These are phyloP conservation scores for Trichonephila inaurata DNA, from an alignment of 1,140 invertebrate genomes.

Conservation along the genomic window DNA sequence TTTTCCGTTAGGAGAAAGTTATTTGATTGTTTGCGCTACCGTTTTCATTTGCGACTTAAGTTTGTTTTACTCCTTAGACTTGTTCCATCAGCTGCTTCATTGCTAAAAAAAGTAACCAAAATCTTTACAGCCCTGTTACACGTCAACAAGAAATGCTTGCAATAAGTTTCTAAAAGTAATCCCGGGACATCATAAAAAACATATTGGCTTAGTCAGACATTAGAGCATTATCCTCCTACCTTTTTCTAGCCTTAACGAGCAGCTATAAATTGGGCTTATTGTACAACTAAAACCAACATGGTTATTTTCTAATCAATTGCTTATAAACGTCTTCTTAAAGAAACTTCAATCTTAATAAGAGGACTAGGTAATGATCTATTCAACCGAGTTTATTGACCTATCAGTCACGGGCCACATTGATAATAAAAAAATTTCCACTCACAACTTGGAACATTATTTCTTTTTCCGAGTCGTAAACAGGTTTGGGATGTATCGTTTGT, in stretches of 20 bases:
- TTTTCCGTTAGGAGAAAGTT: slow-evolving; percentile 9
- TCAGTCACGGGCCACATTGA: slow-evolving; percentile 10
- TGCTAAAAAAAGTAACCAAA: background rate
- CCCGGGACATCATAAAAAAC: background rate
- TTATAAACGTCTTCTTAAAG: slow-evolving; percentile 20
- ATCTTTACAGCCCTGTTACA: background rate
- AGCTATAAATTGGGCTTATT: background rate
- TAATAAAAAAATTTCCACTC: slow-evolving; percentile 33
- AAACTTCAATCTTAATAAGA: slow-evolving; percentile 24
- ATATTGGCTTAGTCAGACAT: background rate
- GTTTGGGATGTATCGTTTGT: slow-evolving; percentile 1
- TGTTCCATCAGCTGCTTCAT: background rate
- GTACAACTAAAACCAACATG: background rate
- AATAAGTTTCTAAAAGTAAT: background rate
- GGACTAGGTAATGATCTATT: slow-evolving; percentile 39
- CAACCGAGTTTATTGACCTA: slow-evolving; percentile 61
- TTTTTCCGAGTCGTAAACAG: background rate
- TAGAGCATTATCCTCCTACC: background rate
- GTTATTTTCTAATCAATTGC: slow-evolving; percentile 2
- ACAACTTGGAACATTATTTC: background rate
- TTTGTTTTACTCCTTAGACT: background rate
- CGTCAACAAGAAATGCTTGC: background rate
- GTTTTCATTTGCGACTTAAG: background rate
- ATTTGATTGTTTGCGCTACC: background rate
- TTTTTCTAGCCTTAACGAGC: background rate